A percentile compares a stretch with the other conserved stretches of the same genome.
phyloP scores from a whole-genome alignment of 1,140 invertebrate species.

The Grapholita molesta region DNA sequence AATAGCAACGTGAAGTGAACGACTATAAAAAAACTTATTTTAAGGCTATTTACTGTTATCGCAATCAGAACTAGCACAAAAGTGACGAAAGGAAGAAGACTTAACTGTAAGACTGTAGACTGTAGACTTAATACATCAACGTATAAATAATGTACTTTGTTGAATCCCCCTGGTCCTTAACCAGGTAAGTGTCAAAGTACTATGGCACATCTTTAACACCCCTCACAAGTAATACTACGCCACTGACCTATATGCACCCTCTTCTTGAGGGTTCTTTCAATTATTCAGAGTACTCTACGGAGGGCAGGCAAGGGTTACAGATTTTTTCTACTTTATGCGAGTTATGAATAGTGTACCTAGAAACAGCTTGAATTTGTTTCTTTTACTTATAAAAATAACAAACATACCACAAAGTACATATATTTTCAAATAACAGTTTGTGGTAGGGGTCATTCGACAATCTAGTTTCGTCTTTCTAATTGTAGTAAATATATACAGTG shows the following conservation, averaged over 20 bases:
- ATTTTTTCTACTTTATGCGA: slow-evolving; percentile 12
- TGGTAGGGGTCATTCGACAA: no score
- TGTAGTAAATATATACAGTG: no score
- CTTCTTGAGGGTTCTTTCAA: slow-evolving; percentile 48
- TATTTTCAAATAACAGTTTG: no score
- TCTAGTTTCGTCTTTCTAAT: no score
- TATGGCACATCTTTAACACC: slow-evolving; percentile 6
- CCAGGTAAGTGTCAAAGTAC: slow-evolving; percentile 6
- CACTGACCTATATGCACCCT: slow-evolving; percentile 52
- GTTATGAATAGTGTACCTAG: background rate
- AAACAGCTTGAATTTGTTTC: no score
- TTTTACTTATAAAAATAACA: background rate
- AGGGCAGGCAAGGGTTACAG: slow-evolving; percentile 11
- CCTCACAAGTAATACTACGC: slow-evolving; percentile 23
- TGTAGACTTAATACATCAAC: no score
- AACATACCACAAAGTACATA: background rate
- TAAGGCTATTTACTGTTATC: no score
- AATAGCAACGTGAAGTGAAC: no score
- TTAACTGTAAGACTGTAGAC: no score
- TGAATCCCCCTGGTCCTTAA: background rate
- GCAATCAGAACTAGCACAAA: background rate
- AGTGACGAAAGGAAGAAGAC: no score
- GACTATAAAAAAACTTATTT: no score
- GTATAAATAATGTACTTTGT: background rate
- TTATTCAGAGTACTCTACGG: slow-evolving; percentile 57